Conservation (phyloP, 2,113 vertebrate genomes). For the Boleophthalmus pectinirostris region DNA sequence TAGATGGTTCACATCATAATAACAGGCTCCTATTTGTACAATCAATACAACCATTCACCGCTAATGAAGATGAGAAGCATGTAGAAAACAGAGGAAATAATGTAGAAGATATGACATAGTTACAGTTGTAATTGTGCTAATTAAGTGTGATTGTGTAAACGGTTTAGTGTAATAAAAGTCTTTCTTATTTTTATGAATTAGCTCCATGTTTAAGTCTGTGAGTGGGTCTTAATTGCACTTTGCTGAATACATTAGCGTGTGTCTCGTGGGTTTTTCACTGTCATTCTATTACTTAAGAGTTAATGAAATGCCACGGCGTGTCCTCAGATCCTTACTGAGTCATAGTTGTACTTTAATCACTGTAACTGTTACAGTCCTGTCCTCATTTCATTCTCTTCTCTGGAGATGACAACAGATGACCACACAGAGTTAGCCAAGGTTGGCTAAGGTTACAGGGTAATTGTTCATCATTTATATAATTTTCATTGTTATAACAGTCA, state of each 20-base stretch:
- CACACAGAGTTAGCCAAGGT: not conserved
- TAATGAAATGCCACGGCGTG: constrained; percentile 5
- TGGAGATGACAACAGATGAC: not conserved
- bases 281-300: constrained; percentile 17
- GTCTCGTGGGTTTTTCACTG: constrained; percentile 6
- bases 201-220: constrained; percentile 13
- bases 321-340: constrained; percentile 6
- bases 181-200: constrained; percentile 11
- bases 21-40: constrained; percentile 30
- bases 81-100: too few species aligned
- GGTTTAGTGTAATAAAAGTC: not conserved
- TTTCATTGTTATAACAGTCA: not conserved
- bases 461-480: not conserved
- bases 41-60: constrained; percentile 36
- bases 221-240: constrained; percentile 10
- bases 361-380: constrained; percentile 3
- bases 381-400: constrained; percentile 27
- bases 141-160: not conserved
- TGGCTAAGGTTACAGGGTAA: not conserved
- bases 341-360: constrained; percentile 12
- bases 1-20: too few species aligned
- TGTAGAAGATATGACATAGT: not conserved
- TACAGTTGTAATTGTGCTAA: not conserved
- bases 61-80: not conserved
- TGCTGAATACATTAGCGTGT: not conserved